Conservation (phyloP, 2,113 vertebrate species). For the Strix uralensis region DNA sequence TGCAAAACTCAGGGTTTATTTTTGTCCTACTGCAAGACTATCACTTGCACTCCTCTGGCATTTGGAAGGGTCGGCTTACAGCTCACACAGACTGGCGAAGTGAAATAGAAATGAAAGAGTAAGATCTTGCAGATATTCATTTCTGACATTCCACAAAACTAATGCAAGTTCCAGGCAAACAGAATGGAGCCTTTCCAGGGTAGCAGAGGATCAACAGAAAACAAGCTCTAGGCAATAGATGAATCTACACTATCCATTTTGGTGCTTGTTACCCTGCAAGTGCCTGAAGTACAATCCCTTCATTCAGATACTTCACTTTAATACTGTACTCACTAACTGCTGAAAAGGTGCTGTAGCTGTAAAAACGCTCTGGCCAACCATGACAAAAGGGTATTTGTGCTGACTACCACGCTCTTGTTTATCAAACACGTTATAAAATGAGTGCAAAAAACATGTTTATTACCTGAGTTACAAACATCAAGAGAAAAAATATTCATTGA, state of each 20-base stretch:
- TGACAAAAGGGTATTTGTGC: background rate
- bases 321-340: background rate
- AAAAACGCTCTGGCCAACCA: background rate
- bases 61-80: background rate
- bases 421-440: background rate
- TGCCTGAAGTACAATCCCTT: background rate
- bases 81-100: background rate
- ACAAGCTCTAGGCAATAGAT: background rate
- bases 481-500: background rate
- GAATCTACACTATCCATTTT: background rate
- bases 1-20: background rate
- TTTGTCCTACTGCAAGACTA: background rate
- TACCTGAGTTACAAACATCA: background rate
- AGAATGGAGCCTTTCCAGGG: background rate
- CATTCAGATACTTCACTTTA: background rate
- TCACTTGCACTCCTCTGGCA: background rate
- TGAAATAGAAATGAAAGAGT: background rate
- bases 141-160: constrained; percentile 14
- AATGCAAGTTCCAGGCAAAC: background rate
- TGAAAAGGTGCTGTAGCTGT: background rate
- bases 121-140: background rate
- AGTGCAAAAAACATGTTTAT: background rate
- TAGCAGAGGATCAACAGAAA: background rate
- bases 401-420: background rate
- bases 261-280: background rate